Evolutionary conservation across 1,140 invertebrate genomes (phyloP), one percentile per base, ranked within the genome.

Genomic region (Ostrea edulis): DNA sequence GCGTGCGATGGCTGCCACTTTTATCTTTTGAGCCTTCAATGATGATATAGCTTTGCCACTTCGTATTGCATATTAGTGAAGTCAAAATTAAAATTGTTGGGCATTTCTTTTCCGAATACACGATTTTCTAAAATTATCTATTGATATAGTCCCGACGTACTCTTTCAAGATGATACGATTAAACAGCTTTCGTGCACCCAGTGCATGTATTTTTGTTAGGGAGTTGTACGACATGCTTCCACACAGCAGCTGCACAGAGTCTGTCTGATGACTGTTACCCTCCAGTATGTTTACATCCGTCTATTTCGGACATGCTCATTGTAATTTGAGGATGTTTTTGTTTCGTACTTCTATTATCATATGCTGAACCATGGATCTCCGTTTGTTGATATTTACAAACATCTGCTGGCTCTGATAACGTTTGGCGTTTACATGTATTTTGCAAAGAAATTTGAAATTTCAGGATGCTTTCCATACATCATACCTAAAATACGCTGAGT

Each of bases 291-390:
- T 62, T 62, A 14, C 58, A 62, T 5, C 14, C 14, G 14, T 62
- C 58, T 62, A 62, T 62, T 62, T 62, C 55, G 55, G 55, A 62
- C n/a, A 62, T 62, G n/a, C 58, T 62, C 58, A 62, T 62, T 62
- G 58, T 62, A 20, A 62, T 62, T n/a, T 17, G 58, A n/a, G 58
- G 58, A 14, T 62, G n/a, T 62, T 44, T 44, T 62, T n/a, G 58
- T 62, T 62, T 62, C 58, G 17, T 20, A 62, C 58, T 62, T 62
- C 58, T 44, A 44, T 44, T 44, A 44, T 44, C 35, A 44, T 44
- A 44, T 62, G 17, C 17, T 62, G 14, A n/a, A n/a, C 58, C n/a
- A n/a, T 62, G n/a, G 17, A 62, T 62, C 58, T 62, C 58, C 14
- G n/a, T n/a, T 44, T 44, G 35, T n/a, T 20, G n/a, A 62, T 62